phyloP scores from a whole-genome alignment of 1,140 invertebrate genomes.

The Glomeris maerens region DNA sequence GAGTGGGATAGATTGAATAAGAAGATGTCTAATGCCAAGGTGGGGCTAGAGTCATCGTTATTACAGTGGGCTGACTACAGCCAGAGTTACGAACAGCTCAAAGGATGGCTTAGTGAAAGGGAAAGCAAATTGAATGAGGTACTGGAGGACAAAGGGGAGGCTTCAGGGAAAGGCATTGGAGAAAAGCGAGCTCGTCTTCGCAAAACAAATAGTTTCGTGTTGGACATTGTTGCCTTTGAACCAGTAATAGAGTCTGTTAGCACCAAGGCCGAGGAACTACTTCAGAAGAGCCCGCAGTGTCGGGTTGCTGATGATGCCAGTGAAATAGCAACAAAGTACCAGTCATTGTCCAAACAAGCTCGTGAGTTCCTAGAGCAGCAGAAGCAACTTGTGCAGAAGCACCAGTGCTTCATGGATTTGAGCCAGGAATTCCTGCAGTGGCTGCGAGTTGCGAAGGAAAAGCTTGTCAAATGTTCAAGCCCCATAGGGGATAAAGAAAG shows the following conservation, averaged over 20 bases:
- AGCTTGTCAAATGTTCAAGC: constrained; percentile 81
- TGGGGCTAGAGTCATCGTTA: constrained; percentile 76
- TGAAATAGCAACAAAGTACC: constrained; percentile 78
- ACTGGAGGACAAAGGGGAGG: constrained; percentile 47
- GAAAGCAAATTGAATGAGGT: constrained; percentile 89
- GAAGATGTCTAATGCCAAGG: constrained; percentile 82
- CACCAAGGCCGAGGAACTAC: constrained; percentile 74
- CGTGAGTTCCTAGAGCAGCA: constrained; percentile 79
- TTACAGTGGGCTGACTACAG: constrained; percentile 92
- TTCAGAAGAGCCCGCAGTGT: constrained; percentile 48
- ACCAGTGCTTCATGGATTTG: constrained; percentile 73
- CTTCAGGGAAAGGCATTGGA: constrained; percentile 36
- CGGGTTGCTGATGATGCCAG: constrained; percentile 35
- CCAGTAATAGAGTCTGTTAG: constrained; percentile 88
- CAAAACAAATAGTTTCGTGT: constrained; percentile 81
- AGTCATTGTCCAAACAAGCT: constrained; percentile 73
- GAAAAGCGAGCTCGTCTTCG: constrained; percentile 76
- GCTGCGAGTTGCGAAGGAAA: constrained; percentile 75
- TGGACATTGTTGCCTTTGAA: constrained; percentile 86
- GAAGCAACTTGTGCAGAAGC: constrained; percentile 74
- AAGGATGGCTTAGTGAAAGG: constrained; percentile 89
- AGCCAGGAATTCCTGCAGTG: constrained; percentile 82
- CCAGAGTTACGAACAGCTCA: constrained; percentile 73
- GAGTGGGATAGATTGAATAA: constrained; percentile 85
- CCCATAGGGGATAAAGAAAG: constrained; percentile 86